phyloP scores from a whole-genome alignment of 2,888 invertebrate species.

The Drosophila histrio region DNA sequence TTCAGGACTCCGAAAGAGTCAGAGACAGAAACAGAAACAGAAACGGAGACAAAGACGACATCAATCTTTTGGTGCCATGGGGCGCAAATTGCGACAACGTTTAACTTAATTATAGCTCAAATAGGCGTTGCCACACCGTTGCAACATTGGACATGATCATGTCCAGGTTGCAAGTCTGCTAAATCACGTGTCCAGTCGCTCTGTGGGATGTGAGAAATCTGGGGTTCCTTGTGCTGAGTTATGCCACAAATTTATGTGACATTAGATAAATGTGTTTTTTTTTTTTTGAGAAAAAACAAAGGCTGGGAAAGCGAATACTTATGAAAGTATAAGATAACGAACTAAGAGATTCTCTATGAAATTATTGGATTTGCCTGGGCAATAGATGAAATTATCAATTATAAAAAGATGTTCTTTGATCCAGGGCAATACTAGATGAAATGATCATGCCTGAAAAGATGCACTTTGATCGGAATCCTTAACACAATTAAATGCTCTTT shows the following conservation, averaged over 20 bases:
- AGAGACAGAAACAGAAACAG: neutral
- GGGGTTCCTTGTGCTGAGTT: slow-evolving; percentile 12
- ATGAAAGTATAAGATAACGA: neutral
- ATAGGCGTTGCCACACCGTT: slow-evolving; percentile 72
- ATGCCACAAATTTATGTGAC: slow-evolving; percentile 47
- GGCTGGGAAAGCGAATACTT: neutral
- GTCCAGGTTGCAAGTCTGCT: slow-evolving; percentile 51
- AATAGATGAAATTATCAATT: no score
- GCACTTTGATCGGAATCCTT: no score
- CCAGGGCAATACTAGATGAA: no score
- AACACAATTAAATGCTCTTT: no score
- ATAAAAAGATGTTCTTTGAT: no score
- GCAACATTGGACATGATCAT: slow-evolving; percentile 57
- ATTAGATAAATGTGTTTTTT: slow-evolving; percentile 42
- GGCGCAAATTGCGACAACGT: slow-evolving; percentile 79
- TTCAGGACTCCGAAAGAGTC: slow-evolving; percentile 11
- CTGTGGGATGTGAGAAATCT: slow-evolving; percentile 27
- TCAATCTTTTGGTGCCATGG: slow-evolving; percentile 66
- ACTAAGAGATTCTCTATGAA: neutral
- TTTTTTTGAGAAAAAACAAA: neutral
- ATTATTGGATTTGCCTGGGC: no score
- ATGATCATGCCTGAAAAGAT: no score
- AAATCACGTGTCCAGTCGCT: slow-evolving; percentile 33
- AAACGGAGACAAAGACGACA: slow-evolving; percentile 66
- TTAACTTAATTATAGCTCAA: slow-evolving; percentile 80